Base-by-base conservation (phyloP, 37 sponge, comb jelly and placozoan genomes). In the Mnemiopsis leidyi region DNA sequence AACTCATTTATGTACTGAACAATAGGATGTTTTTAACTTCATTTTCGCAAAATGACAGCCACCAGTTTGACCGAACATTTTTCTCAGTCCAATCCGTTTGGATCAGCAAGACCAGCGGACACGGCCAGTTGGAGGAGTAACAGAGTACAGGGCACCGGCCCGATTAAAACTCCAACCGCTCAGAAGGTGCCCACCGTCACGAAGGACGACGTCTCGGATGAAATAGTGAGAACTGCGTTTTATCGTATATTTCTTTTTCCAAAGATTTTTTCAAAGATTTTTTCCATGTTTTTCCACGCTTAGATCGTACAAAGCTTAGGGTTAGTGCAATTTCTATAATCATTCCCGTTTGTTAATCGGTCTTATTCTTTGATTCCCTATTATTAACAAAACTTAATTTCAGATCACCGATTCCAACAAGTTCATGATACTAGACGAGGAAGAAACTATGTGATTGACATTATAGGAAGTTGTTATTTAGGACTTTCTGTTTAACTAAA, bases 401-500 rank as follows among this genome's bases (percentile, higher is more conserved):
- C 90, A 85, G 90, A 85, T 85, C 40, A 39, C 90, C 20, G 90
- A 85, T 85, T 85, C 90, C 90, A 85, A 85, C 61, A 85, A 85
- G 90, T 85, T 85, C 61, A 38, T 85, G 61, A 2, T 85, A n/a
- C 90, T 85, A 5, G 36, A 85, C 2, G 90, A 85, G 0, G 90
- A 85, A 61, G 90, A 85, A 40, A 34, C 79, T 1, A 32, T 77
- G 34, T 48, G 61, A 48, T 48, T 48, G 61, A 18, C 13, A 18
- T 48, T 48, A 18, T 48, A 48, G 61, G 61, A 48, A 48, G 61
- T 48, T 48, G 61, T 18, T 48, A 48, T 18, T 48, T 48, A 18
- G 61, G 61, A 48, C 61, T 48, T 48, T 48, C 61, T 48, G 61
- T 48, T 48, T 18, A 48, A 48, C 61, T 13, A 13, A 48, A 48